phyloP scores from a whole-genome alignment of 1,140 invertebrate genomes.

The Hycleus phaleratus region DNA sequence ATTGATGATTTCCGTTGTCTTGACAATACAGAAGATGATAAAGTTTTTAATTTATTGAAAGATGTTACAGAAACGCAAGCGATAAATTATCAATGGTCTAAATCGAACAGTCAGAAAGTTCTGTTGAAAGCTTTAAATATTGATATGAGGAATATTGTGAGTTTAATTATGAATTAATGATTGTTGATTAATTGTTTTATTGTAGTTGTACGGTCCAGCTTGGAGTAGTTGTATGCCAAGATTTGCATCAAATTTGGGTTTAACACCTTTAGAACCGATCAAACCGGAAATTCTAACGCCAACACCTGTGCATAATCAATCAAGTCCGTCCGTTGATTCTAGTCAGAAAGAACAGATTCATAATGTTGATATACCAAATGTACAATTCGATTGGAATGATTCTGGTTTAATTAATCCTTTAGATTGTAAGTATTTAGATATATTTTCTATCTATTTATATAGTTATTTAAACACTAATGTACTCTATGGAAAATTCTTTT shows the following conservation, averaged over 20 bases:
- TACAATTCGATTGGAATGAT: slow-evolving; percentile 58
- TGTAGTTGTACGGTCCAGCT: slow-evolving; percentile 67
- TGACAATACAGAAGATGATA: slow-evolving; percentile 23
- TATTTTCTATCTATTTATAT: no score
- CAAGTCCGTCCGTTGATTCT: slow-evolving; percentile 28
- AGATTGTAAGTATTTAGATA: slow-evolving; percentile 51
- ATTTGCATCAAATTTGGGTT: slow-evolving; percentile 69
- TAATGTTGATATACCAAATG: slow-evolving; percentile 47
- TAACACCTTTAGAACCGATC: slow-evolving; percentile 65
- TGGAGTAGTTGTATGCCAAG: slow-evolving; percentile 70
- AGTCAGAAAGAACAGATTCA: slow-evolving; percentile 5
- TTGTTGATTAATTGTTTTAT: slow-evolving; percentile 13
- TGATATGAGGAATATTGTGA: slow-evolving; percentile 77
- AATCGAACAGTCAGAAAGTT: slow-evolving; percentile 59
- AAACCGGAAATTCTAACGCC: slow-evolving; percentile 46
- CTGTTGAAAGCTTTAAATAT: slow-evolving; percentile 65
- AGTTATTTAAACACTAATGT: slow-evolving; percentile 13
- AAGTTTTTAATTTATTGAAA: slow-evolving; percentile 49
- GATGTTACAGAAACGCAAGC: slow-evolving; percentile 61
- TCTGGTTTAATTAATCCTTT: slow-evolving; percentile 57
- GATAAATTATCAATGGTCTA: slow-evolving; percentile 62
- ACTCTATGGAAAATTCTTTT: slow-evolving; percentile 21
- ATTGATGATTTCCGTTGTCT: slow-evolving; percentile 10
- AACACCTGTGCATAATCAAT: slow-evolving; percentile 8
- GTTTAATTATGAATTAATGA: slow-evolving; percentile 26